Conservation (phyloP, 2,797 vertebrate genomes). For the Oryzias sinensis region DNA sequence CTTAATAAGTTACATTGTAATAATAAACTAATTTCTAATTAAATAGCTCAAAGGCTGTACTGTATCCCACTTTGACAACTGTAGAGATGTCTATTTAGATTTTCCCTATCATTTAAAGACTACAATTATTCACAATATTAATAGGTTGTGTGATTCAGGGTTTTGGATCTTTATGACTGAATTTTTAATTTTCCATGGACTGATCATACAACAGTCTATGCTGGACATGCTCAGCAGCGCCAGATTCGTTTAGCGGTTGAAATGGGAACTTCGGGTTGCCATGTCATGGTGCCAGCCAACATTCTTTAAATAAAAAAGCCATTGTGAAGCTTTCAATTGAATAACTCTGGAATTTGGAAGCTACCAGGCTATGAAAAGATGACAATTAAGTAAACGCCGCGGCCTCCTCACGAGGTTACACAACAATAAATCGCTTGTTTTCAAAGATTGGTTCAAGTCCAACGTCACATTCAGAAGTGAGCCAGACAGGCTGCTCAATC, state of each 20-base stretch:
- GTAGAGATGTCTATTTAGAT: too few species aligned
- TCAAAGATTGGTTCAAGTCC: background rate
- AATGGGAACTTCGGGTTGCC: constrained; percentile 11
- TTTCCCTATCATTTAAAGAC: too few species aligned
- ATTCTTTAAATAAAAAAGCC: constrained; percentile 46
- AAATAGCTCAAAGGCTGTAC: too few species aligned
- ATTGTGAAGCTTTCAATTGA: constrained; percentile 29
- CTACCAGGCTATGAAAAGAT: background rate
- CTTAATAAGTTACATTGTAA: too few species aligned
- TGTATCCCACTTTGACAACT: too few species aligned
- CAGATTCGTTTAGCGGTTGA: constrained; percentile 2
- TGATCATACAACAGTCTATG: too few species aligned
- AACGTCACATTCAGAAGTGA: constrained; percentile 28
- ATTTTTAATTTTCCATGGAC: too few species aligned
- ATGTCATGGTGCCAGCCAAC: constrained; percentile 40
- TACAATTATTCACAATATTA: too few species aligned
- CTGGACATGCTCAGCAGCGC: too few species aligned
- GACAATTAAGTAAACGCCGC: rapidly evolving
- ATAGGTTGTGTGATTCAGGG: too few species aligned
- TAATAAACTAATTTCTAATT: too few species aligned
- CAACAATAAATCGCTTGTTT: constrained; percentile 4
- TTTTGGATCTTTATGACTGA: too few species aligned
- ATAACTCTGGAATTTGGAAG: background rate
- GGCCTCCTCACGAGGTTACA: background rate
- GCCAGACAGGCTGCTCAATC: constrained; percentile 53